Evolutionary conservation across 2,113 vertebrate genomes (phyloP), one percentile per base, ranked within the genome.

Genomic region (Thunnus thynnus): DNA sequence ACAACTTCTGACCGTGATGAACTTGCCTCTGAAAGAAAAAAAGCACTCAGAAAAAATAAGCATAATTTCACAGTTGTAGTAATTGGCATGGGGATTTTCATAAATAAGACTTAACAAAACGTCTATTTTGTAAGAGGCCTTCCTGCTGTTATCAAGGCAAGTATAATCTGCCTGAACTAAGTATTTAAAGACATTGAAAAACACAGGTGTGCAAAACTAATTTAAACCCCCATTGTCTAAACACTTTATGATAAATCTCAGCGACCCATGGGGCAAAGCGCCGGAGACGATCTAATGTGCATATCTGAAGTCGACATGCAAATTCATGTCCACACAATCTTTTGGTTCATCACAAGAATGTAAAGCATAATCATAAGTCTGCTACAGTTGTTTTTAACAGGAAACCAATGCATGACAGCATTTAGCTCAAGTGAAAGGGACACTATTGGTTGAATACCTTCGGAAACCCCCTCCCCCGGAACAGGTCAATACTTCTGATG

Each of bases 1-100:
- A 74, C 76, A 72, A 84, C 57, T 22, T 80, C 76, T 82, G 83
- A 76, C 55, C 75, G 25, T 68, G 76, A 76, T 41, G 11, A 78
- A 80, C 56, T 48, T 5, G 13, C 25, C 68, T 76, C 69, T 17
- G 5, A 36, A 50, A 66, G 50, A 51, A 64, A 67, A 64, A 58
- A 41, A 41, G 17, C 1, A 50, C 17, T 20, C 18, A 5, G 2
- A 10, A 41, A 8, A 46, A 61, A 22, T 5, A 48, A 36, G 13
- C 20, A 14, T 10, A 14, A 57, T 70, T 68, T 74, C 25, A 61
- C 60, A 51, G 51, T 27, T 18, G 16, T 46, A 0, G 48, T 13
- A 48, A 47, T 4, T 78, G 64, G 51, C 44, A 58, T 18, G 5
- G 3, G 6, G 17, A 16, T 5, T 75, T 79, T 56, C n/a, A 22